A percentile compares a stretch with the other conserved stretches of the same genome.
phyloP scores from a whole-genome alignment of 2,797 vertebrate species.

The Siniperca undulata region DNA sequence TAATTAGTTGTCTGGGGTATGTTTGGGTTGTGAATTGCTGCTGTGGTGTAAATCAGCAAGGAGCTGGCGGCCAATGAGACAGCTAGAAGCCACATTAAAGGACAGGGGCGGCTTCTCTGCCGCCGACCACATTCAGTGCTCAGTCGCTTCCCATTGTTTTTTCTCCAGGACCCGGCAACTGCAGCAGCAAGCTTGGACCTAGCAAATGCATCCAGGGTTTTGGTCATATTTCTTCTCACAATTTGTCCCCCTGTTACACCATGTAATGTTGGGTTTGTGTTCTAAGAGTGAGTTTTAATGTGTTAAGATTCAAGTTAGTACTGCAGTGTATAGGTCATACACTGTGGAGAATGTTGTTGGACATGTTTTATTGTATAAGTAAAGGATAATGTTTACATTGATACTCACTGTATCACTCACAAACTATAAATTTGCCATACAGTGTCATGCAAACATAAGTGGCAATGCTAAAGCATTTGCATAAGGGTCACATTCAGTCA shows the following conservation, averaged over 20 bases:
- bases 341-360: neutral
- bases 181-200: conserved; percentile 47
- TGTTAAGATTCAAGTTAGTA: conserved; percentile 24
- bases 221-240: conserved; percentile 57
- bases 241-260: conserved; percentile 48
- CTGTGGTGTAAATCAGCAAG: conserved; percentile 77
- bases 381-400: conserved; percentile 26
- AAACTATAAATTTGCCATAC: conserved; percentile 29
- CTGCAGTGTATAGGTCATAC: neutral
- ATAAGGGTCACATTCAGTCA: conserved; percentile 40
- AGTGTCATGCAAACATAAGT: conserved; percentile 29
- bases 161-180: conserved; percentile 62
- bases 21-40: conserved; percentile 72
- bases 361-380: conserved; percentile 27
- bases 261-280: conserved; percentile 43
- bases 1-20: conserved; percentile 74
- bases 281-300: conserved; percentile 24
- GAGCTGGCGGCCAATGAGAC: conserved; percentile 71
- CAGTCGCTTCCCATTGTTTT: conserved; percentile 75
- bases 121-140: conserved; percentile 63
- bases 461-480: neutral
- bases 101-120: conserved; percentile 46
- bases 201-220: conserved; percentile 25
- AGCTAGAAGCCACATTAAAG: conserved; percentile 78
- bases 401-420: conserved; percentile 4